Evolutionary conservation across 1,140 invertebrate species (phyloP), one percentile per base, ranked within the genome.

Genomic region (Popillia japonica): DNA sequence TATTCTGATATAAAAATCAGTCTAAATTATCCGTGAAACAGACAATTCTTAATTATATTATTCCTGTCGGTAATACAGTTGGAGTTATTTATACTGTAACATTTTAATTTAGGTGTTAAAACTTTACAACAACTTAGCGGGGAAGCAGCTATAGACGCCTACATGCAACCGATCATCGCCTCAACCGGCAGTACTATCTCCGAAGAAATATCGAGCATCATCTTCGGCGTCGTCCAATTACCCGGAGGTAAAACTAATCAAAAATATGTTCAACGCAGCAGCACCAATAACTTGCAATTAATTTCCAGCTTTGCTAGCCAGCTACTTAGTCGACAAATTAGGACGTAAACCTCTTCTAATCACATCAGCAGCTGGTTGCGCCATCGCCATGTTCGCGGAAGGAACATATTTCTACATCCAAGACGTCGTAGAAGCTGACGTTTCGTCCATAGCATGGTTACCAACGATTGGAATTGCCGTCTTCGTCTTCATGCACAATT

Each of bases 331-430:
- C 8, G 85, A 83, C 78, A 79, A 79, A 48, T 76, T 84, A 41
- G 83, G 83, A 0, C 79, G 85, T 22, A 86, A 82, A 77, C 75
- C 78, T 20, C 79, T 83, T n/a, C 81, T 85, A 34, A n/a, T 84
- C 2, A 59, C 77, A 8, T 83, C 81, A 20, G 80, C 82, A 75
- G 75, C 84, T 48, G 81, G 81, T 11, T 82, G 82, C 6, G 77
- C 79, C 34, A n/a, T 83, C n/a, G 73, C 79, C 1, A 76, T 87
- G 27, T 77, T 82, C 72, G 75, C 68, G 20, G 80, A 86, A 78
- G 81, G 82, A n/a, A 61, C 78, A 0, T 86, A 83, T 40, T 82
- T 75, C 55, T 78, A 55, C 78, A 75, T 78, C 40, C 82, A 76
- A 48, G 61, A 80, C 22, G 44, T 64, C 10, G 22, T 41, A 2